Conservation (phyloP, 1,140 invertebrate species). For the Helicoverpa zea region DNA sequence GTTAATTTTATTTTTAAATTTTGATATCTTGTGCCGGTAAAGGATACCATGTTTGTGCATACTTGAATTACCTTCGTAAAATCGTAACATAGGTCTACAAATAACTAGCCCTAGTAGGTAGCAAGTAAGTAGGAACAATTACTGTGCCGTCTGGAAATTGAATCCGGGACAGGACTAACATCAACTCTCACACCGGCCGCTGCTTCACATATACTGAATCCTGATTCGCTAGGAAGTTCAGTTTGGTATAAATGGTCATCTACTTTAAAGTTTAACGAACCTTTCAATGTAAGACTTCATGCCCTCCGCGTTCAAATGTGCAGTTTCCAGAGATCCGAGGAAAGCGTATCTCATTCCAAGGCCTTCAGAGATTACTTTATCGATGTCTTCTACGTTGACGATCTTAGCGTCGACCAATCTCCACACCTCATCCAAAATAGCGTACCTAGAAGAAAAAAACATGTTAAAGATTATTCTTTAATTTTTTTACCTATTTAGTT, state of each 20-base stretch:
- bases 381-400: conserved; percentile 95
- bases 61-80: too few relatives aligned
- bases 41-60: too few relatives aligned
- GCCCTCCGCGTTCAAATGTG: conserved; percentile 98
- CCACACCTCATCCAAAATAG: conserved; percentile 97
- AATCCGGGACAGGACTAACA: not conserved
- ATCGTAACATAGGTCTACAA: too few relatives aligned
- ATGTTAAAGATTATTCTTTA: too few relatives aligned
- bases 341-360: conserved; percentile 98
- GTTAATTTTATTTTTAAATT: too few relatives aligned
- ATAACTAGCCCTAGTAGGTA: too few relatives aligned
- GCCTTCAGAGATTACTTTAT: conserved; percentile 97
- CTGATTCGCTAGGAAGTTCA: not conserved
- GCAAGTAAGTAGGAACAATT: conserved; percentile 23
- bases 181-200: too few relatives aligned
- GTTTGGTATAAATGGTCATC: not conserved
- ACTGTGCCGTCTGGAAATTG: not conserved
- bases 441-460: conserved; percentile 90
- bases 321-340: conserved; percentile 97
- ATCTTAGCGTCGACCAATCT: conserved; percentile 94
- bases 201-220: not conserved
- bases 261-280: conserved; percentile 53
- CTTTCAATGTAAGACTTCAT: conserved; percentile 87
- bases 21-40: too few relatives aligned
- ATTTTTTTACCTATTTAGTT: too few relatives aligned